phyloP scores from a whole-genome alignment of 1,140 invertebrate genomes.

The Acyrthosiphon pisum region DNA sequence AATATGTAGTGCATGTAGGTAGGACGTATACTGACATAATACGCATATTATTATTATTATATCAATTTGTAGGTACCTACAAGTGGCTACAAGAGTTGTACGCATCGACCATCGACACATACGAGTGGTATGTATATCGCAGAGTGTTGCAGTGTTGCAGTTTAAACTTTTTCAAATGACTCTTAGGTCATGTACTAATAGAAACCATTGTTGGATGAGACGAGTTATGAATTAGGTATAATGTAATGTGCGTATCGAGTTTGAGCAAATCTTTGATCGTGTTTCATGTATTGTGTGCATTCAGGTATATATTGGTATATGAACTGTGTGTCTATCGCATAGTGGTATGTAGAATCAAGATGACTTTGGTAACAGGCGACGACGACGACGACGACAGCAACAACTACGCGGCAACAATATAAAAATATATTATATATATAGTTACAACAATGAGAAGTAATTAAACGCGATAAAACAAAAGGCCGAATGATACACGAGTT shows the following conservation, averaged over 20 bases:
- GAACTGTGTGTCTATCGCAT: not conserved
- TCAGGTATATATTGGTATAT: not conserved
- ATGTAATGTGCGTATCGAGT: not conserved
- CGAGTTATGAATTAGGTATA: no score
- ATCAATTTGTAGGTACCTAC: no score
- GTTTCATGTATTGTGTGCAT: not conserved
- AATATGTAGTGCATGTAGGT: no score
- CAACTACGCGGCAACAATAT: not conserved
- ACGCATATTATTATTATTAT: no score
- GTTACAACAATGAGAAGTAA: conserved; percentile 52
- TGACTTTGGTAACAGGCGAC: not conserved
- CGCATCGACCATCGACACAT: no score
- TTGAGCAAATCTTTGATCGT: not conserved
- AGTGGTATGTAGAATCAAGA: not conserved
- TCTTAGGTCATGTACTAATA: no score
- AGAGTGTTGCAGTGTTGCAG: no score
- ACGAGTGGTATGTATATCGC: no score
- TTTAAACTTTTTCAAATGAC: no score
- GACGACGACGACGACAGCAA: not conserved
- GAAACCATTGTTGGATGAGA: no score
- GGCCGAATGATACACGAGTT: conserved; percentile 54
- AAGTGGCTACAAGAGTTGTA: no score
- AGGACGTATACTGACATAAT: no score
- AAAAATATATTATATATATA: conserved; percentile 6
- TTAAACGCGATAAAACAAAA: conserved; percentile 56